Conservation (phyloP, 2,888 invertebrate species). For the Temnothorax ravouxi region DNA sequence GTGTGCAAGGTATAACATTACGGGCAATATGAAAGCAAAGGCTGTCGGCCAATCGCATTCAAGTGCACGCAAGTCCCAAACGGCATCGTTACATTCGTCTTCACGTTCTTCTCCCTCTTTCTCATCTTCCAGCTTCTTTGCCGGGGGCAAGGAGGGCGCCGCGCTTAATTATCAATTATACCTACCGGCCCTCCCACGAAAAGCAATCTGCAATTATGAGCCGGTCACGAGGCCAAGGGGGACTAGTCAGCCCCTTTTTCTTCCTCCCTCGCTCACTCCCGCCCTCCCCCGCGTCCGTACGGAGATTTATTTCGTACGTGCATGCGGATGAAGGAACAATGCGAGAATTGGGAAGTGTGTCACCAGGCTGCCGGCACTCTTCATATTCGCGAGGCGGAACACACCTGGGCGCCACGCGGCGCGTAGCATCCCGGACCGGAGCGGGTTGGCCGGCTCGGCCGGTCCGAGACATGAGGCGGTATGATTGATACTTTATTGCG, state of each 20-base stretch:
- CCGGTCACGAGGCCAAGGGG: slow-evolving; percentile 64
- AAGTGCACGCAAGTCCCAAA: slow-evolving; percentile 63
- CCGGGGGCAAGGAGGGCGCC: slow-evolving; percentile 58
- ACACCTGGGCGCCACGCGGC: slow-evolving; percentile 66
- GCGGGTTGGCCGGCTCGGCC: slow-evolving; percentile 13
- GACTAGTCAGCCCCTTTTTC: slow-evolving; percentile 23
- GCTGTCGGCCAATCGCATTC: slow-evolving; percentile 66
- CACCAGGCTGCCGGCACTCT: slow-evolving; percentile 70
- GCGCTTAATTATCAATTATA: slow-evolving; percentile 76
- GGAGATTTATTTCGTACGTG: slow-evolving; percentile 70
- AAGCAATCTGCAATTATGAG: slow-evolving; percentile 65
- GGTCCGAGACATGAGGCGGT: slow-evolving; percentile 37
- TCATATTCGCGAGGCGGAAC: slow-evolving; percentile 58
- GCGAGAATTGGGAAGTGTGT: slow-evolving; percentile 83
- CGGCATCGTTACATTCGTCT: slow-evolving; percentile 72
- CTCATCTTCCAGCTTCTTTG: background rate
- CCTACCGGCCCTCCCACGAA: slow-evolving; percentile 72
- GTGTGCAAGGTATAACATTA: no score
- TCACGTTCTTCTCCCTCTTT: slow-evolving; percentile 38
- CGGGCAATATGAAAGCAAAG: slow-evolving; percentile 22
- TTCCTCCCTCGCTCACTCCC: slow-evolving; percentile 14
- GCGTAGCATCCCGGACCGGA: slow-evolving; percentile 60
- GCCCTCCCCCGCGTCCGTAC: slow-evolving; percentile 18
- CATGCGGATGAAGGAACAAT: slow-evolving; percentile 78
- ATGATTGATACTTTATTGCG: slow-evolving; percentile 56